Conservation (phyloP, 2,888 invertebrate species). For the Yponomeuta evonymella region DNA sequence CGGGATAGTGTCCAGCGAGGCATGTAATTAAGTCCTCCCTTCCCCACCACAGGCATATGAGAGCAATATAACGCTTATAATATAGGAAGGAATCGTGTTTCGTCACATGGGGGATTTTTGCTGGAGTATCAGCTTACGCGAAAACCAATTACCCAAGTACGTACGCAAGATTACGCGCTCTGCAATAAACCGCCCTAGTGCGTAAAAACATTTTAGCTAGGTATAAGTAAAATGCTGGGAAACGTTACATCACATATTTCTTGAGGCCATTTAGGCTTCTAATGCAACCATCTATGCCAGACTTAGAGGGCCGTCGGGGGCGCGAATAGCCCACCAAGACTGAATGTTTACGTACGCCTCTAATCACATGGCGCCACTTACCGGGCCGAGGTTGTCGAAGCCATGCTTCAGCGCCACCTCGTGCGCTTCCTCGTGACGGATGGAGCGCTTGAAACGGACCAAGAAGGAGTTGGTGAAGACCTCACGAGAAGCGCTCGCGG, state of each 20-base stretch:
- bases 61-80: neutral
- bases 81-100: neutral
- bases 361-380: conserved; percentile 79
- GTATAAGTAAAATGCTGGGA: no score
- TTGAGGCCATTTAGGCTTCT: neutral
- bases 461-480: conserved; percentile 97
- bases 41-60: neutral
- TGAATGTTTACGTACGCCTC: conserved; percentile 50
- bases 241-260: no score
- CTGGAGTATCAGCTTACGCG: neutral
- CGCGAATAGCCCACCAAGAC: neutral
- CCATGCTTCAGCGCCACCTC: conserved; percentile 91
- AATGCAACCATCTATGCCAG: neutral
- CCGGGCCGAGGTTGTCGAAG: conserved; percentile 95
- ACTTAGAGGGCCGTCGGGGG: neutral
- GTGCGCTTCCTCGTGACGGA: conserved; percentile 85
- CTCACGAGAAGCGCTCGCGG: conserved; percentile 70
- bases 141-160: neutral
- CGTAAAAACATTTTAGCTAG: no score
- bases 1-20: neutral
- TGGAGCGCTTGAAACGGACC: conserved; percentile 89
- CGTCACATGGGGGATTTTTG: neutral
- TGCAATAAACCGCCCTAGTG: no score
- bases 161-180: no score
- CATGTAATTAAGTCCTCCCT: neutral